A percentile compares a stretch with the other conserved stretches of the same genome.
Conservation (phyloP, 2,888 invertebrate genomes). For the Argyra leucocephala region DNA sequence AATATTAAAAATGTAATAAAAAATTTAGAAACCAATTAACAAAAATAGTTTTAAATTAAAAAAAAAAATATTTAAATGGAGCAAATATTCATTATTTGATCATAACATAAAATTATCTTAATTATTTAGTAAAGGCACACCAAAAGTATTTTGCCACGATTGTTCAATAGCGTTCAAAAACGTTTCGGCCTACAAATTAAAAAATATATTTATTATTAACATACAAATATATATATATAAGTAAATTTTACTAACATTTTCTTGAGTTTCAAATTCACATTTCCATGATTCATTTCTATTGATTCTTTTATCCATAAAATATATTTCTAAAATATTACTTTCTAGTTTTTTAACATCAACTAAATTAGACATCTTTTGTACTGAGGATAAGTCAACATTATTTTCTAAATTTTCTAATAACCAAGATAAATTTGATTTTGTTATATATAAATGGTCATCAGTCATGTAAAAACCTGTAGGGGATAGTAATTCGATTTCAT, state of each 20-base stretch:
- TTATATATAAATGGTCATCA: constrained; percentile 43
- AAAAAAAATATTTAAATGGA: background rate
- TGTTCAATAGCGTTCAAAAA: constrained; percentile 45
- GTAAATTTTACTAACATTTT: constrained; percentile 29
- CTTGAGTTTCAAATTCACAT: constrained; percentile 43
- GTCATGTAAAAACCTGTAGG: constrained; percentile 38
- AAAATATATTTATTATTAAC: background rate
- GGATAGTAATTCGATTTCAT: constrained; percentile 30
- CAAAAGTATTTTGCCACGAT: constrained; percentile 50
- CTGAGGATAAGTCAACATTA: constrained; percentile 32
- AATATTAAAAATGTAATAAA: too few species aligned
- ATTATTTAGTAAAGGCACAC: constrained; percentile 42
- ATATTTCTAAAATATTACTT: constrained; percentile 41
- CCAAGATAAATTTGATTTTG: constrained; percentile 45
- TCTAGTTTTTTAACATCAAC: constrained; percentile 43
- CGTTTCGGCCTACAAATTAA: constrained; percentile 33
- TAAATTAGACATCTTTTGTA: constrained; percentile 48
- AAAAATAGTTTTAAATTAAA: too few species aligned
- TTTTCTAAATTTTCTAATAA: constrained; percentile 34
- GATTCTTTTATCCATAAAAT: constrained; percentile 47
- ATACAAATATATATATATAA: background rate
- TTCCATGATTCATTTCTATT: constrained; percentile 46
- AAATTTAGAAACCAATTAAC: too few species aligned
- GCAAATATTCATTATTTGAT: background rate
- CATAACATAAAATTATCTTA: constrained; percentile 10